Evolutionary conservation across 1,140 invertebrate genomes (phyloP), one percentile per base, ranked within the genome.

Genomic region (Brachionus plicatilis): DNA sequence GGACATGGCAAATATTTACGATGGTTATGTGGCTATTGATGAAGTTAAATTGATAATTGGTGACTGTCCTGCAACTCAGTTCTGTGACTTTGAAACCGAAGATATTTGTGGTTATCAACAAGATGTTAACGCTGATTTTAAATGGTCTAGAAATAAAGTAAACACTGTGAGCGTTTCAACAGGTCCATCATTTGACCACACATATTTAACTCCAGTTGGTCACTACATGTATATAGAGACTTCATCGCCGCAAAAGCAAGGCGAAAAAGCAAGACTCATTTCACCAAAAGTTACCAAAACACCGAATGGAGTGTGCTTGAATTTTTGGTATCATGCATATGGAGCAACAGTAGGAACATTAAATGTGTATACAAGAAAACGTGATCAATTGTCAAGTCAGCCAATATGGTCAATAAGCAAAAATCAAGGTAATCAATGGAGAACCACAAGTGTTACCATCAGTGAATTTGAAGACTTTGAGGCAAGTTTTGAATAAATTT

Each of bases 81-180:
- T 87, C 24, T 95, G 94, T 86, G 92, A 94, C 87, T 94, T 95
- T 87, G 94, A 95, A 87, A 88, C 88, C 1, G 47, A 50, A 14
- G 91, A 92, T 86, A 86, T 94, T 0, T 94, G 94, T 85, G 93
- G 92, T 29, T 94, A 93, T 93, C 92, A 88, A 1, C 93, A 94
- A 85, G 93, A 94, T 86, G 91, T 91, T 0, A 90, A 90, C 1
- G 93, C 94, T 86, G 92, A 94, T 86, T 94, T 94, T 86, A 93
- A 94, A 86, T 95, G 94, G 94, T 90, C 85, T 33, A 88, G 93
- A 84, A 90, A 92, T 14, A 93, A 92, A 86, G 91, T 91, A 45
- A 89, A 90, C 20, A 94, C 94, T 0, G 92, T 92, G 3, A 85
- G 86, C 14, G 7, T 90, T 0, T 89, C 90, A 3, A 95, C 94